Percentiles rank a stretch among this genome's conserved stretches.
Conservation (phyloP, 2,888 invertebrate species). For the Malachius bipustulatus region DNA sequence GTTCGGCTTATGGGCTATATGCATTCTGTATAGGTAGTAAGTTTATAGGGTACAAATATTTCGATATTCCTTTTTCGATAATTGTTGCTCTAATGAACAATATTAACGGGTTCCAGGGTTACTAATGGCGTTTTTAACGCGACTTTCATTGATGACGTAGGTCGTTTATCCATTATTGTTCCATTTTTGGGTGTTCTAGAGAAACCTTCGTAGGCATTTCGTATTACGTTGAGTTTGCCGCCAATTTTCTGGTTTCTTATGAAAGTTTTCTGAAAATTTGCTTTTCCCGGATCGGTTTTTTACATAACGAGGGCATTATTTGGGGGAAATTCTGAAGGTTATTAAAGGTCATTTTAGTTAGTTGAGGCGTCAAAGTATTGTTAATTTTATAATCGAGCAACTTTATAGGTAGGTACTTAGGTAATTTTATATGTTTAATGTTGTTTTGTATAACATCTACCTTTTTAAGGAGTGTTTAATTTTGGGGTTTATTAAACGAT, state of each 20-base stretch:
- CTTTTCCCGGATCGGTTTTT: not conserved
- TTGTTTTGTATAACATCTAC: too few relatives aligned
- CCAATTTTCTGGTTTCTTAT: slow-evolving; percentile 21
- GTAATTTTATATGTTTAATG: too few relatives aligned
- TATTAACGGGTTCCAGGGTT: not conserved
- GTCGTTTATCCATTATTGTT: slow-evolving; percentile 29
- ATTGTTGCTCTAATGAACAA: not conserved
- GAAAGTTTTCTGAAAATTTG: too few relatives aligned
- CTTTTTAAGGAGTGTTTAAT: too few relatives aligned
- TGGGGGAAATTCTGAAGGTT: slow-evolving; percentile 8
- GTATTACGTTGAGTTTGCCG: slow-evolving; percentile 30
- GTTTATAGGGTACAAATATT: too few relatives aligned
- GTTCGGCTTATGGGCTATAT: slow-evolving; percentile 28
- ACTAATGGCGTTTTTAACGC: slow-evolving; percentile 21
- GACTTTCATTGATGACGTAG: slow-evolving; percentile 38
- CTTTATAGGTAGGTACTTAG: too few relatives aligned
- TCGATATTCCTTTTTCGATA: not conserved
- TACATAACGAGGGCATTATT: too few relatives aligned
- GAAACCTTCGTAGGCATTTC: slow-evolving; percentile 18
- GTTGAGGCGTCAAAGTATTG: too few relatives aligned
- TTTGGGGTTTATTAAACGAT: too few relatives aligned
- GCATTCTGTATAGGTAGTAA: slow-evolving; percentile 21
- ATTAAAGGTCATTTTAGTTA: slow-evolving; percentile 10
- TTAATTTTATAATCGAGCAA: too few relatives aligned
- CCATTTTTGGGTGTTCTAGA: slow-evolving; percentile 25